Base-by-base conservation (phyloP, 2,797 vertebrate genomes). In the Synaphobranchus kaupii region DNA sequence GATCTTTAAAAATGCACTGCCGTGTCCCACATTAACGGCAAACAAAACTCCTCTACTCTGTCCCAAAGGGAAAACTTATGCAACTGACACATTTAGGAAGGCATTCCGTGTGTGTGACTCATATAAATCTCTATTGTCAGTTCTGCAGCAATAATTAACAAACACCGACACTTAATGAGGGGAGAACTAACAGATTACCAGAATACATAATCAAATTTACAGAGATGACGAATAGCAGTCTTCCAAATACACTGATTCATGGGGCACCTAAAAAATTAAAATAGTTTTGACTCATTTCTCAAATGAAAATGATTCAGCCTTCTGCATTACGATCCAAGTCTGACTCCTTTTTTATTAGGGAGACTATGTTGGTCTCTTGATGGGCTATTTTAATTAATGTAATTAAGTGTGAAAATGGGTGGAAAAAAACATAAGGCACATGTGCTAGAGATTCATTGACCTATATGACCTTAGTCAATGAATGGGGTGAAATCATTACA, bases 201-300 rank as follows among this genome's bases (percentile, higher is more conserved):
- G n/a, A 66, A 1, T 66, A n/a, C 25, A 66, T n/a, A 0, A n/a
- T 66, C n/a, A 66, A 5, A 66, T 66, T 66, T 66, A n/a, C 22
- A 66, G 60, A 25, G 25, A 66, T 66, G 60, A 66, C 25, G 13
- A 66, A 98, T 66, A 66, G 60, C 60, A n/a, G 60, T 66, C 60
- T n/a, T 66, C 60, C 60, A 66, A 66, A 66, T 66, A 25, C n/a
- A 10, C n/a, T 8, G 6, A n/a, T 28, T 4, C 22, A 25, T 66
- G n/a, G 60, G 60, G 60, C n/a, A 66, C 60, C 60, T 66, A 66
- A 25, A 66, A 39, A n/a, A 66, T 66, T 3, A 66, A 66, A 25
- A 25, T 66, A 10, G 60, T 10, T n/a, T 66, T n/a, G n/a, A 66
- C 60, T n/a, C 60, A 66, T 66, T n/a, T 66, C 22, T 66, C 25